phyloP scores from a whole-genome alignment of 1,140 invertebrate species.

The Brachionus koreanus region DNA sequence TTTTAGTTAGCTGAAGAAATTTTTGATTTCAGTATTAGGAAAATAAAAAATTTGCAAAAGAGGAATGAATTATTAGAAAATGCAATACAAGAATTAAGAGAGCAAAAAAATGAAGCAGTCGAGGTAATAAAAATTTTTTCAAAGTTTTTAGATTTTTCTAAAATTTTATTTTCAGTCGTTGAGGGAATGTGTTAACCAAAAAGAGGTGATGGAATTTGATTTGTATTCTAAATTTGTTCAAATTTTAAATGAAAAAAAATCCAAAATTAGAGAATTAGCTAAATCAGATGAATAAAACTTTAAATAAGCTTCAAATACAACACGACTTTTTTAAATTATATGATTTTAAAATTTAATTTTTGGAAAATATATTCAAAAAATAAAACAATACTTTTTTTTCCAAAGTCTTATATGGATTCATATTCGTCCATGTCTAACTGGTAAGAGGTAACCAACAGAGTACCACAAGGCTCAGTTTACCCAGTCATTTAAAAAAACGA shows the following conservation, averaged over 20 bases:
- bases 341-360: too few species aligned
- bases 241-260: conserved; percentile 36
- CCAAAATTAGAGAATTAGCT: conserved; percentile 15
- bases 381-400: too few species aligned
- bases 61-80: background rate
- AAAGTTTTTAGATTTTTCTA: background rate
- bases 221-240: conserved; percentile 35
- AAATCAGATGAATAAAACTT: background rate
- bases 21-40: background rate
- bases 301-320: too few species aligned
- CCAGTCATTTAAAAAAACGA: too few species aligned
- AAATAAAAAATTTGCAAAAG: background rate
- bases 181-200: conserved; percentile 7
- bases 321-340: too few species aligned
- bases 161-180: background rate
- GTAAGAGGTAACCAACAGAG: too few species aligned
- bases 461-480: too few species aligned
- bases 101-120: background rate
- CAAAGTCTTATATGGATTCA: too few species aligned
- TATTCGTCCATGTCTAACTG: too few species aligned
- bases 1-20: background rate
- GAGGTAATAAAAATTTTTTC: background rate
- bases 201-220: background rate
- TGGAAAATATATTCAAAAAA: too few species aligned
- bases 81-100: background rate